Evolutionary conservation across 2,888 invertebrate genomes (phyloP), one percentile per base, ranked within the genome.

Genomic region (Gandaritis pyraliata): DNA sequence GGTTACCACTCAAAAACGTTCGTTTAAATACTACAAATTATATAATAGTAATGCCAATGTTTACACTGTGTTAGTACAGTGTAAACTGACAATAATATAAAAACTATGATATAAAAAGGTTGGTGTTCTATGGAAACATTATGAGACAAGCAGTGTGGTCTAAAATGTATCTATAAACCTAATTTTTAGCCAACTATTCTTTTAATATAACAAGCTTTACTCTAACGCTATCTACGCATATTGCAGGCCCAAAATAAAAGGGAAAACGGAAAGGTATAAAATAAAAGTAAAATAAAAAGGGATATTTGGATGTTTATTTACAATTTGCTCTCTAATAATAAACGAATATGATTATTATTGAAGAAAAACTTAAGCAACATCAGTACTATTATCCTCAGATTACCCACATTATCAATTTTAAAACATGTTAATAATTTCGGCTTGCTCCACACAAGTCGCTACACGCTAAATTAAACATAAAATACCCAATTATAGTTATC

Each of bases 251-350:
- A 73, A 74, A 72, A 63, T 69, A 69, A 68, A 69, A 72, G 69
- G 71, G 51, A 47, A 72, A 70, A 62, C 52, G 71, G 71, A 64
- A 49, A 61, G 64, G 78, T 71, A 68, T 64, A 85, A 87, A 90
- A 90, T 85, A 85, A 92, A 92, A 90, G 76, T 82, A 86, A 90
- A 90, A 89, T 86, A 86, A 91, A 81, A 89, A 88, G 89, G 91
- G 90, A 87, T 87, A 88, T 85, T 85, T 85, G 88, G 89, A 90
- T 90, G 90, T 92, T 92, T 92, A 92, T 92, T 92, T 92, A 92
- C 92, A 92, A 83, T 86, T 87, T 78, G 83, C 83, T 86, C 83
- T 85, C 82, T 86, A 90, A 89, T 89, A 89, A 89, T 88, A 89
- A 81, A 88, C 84, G 85, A 64, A 87, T 81, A 75, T 74, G 87